phyloP scores from a whole-genome alignment of 2,888 invertebrate species.

The Lymantria dispar region DNA sequence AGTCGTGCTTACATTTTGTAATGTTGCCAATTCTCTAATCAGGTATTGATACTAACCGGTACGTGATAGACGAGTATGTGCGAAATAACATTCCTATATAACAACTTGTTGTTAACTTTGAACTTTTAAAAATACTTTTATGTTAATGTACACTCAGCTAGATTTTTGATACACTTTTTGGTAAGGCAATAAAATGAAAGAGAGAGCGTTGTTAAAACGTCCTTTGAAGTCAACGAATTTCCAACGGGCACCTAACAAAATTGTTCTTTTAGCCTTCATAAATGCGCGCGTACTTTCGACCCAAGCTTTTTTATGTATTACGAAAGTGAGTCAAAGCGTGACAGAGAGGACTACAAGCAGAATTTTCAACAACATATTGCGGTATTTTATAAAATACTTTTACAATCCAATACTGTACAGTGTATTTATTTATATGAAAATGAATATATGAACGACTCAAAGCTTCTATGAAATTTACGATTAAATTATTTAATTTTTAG shows the following conservation, averaged over 20 bases:
- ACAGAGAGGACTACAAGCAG: slow-evolving; percentile 55
- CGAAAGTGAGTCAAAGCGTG: slow-evolving; percentile 61
- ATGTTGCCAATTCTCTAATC: no score
- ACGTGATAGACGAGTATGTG: neutral
- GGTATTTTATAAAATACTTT: slow-evolving; percentile 33
- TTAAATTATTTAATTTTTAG: no score
- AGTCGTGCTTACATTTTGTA: no score
- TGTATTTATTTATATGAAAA: no score
- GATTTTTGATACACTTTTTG: slow-evolving; percentile 55
- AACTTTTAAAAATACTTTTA: slow-evolving; percentile 24
- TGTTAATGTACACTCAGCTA: slow-evolving; percentile 26
- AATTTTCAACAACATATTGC: slow-evolving; percentile 46
- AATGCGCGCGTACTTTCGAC: slow-evolving; percentile 65
- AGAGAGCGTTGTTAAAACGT: slow-evolving; percentile 68
- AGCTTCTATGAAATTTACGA: no score
- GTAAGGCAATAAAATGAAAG: slow-evolving; percentile 67
- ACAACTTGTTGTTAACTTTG: slow-evolving; percentile 3
- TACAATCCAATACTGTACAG: neutral
- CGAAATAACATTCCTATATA: neutral
- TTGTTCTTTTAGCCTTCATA: slow-evolving; percentile 76
- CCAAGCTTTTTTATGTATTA: slow-evolving; percentile 54
- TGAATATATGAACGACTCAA: no score
- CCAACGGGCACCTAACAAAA: slow-evolving; percentile 74
- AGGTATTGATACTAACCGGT: no score
- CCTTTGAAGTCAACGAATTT: slow-evolving; percentile 77